Evolutionary conservation across 2,888 invertebrate species (phyloP), one percentile per base, ranked within the genome.

Genomic region (Chymomyza procnemis): DNA sequence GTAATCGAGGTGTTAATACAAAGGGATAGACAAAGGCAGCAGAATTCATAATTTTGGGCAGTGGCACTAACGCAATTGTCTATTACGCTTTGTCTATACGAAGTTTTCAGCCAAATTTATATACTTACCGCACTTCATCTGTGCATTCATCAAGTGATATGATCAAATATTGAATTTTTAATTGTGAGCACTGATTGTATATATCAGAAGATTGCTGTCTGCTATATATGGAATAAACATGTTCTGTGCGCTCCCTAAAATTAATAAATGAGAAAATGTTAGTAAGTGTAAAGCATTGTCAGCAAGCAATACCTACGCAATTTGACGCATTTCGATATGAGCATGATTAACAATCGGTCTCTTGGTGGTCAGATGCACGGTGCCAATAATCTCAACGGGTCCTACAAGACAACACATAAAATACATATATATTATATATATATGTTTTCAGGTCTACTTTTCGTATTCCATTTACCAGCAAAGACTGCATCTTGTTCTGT

Each of bases 321-420:
- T 93, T 61, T 94, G 94, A 34, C 92, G 92, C 90, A 96, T 94
- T 89, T 97, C 97, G 87, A 97, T 96, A 88, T 97, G 97, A 0
- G 97, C 97, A 90, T 97, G 97, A 73, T 96, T 95, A 0, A 96
- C 94, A 57, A 97, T 94, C 0, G 97, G 95, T 30, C 97, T 92
- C 6, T 93, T 91, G 0, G 97, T 95, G 12, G 94, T 93, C 64
- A 97, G 91, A 91, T 97, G 93, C 14, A 97, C 92, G 48, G 95
- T 94, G 9, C 97, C 96, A 93, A 96, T 94, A 0, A 96, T 92
- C 0, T 97, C 96, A 94, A 97, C 95, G 57, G 97, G 95, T 4
- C 97, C 97, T 88, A 22, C 1, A 59, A n/a, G 9, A 9, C 34
- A 30, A 30, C 30, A 34, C 9, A 34, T 9, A 34, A 34, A 34